Evolutionary conservation across 2,113 vertebrate genomes (phyloP), one percentile per base, ranked within the genome.

Genomic region (Suricata suricatta): DNA sequence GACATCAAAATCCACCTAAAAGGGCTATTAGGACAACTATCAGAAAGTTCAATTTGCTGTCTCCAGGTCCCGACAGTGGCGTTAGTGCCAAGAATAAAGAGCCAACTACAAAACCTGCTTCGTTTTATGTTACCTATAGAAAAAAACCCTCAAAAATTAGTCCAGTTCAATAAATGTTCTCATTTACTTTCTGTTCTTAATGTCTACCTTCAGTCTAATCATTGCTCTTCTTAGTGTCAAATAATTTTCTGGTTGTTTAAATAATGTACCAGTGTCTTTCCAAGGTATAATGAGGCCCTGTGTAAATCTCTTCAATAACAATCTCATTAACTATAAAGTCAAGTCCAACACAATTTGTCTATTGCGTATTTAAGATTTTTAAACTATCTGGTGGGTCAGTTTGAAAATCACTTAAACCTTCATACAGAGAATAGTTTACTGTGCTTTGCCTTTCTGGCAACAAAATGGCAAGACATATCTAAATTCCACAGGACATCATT

Each of bases 41-140:
- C 66, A 90, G 84, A 85, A 97, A 95, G 96, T 97, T 97, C 92
- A 96, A 85, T 93, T 90, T 97, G 81, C 87, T 80, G 33, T 96
- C 87, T 83, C 92, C 44, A 95, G 95, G 88, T 94, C 80, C 52
- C 47, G 0, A 57, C 91, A 76, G 90, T 50, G 63, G 80, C 3
- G 0, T 90, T 88, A 90, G 69, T 81, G 85, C 94, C 93, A 93
- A 88, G 87, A 83, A 86, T 35, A 29, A 90, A 92, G 84, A 95
- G 74, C 41, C 66, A 57, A 81, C 84, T 96, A 82, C 27, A 50
- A 95, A 97, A 41, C 19, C 33, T 77, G 21, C 41, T 63, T 81
- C 33, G 10, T 54, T 93, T 69, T 60, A 72, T 88, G 38, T 88
- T 81, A 47, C 44, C 14, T 87, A 50, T 11, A 90, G 33, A 19